Conservation (phyloP, 2,888 invertebrate genomes). For the Leptinotarsa juncta region DNA sequence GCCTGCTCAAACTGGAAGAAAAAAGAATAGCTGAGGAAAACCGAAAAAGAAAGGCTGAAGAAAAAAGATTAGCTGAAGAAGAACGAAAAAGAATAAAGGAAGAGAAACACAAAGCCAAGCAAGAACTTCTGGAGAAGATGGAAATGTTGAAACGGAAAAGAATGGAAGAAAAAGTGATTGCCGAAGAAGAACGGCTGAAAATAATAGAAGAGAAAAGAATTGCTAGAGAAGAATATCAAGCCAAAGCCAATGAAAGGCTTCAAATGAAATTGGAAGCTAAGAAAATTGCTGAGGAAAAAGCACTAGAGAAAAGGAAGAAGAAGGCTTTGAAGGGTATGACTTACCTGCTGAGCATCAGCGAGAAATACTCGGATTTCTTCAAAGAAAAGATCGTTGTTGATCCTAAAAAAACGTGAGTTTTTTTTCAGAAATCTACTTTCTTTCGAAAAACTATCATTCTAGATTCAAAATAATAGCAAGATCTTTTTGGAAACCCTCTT, state of each 20-base stretch:
- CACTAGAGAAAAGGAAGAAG: constrained; percentile 38
- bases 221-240: constrained; percentile 10
- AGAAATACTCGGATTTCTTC: constrained; percentile 50
- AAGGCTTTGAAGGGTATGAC: constrained; percentile 49
- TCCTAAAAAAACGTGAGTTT: constrained; percentile 25
- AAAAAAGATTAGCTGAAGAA: constrained; percentile 9
- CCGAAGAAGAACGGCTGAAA: background rate
- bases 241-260: constrained; percentile 18
- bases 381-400: constrained; percentile 42
- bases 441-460: background rate
- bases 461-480: background rate
- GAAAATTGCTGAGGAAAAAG: constrained; percentile 31
- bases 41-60: background rate
- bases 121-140: background rate
- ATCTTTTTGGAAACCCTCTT: background rate
- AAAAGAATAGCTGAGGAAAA: constrained; percentile 11
- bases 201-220: constrained; percentile 17
- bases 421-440: background rate
- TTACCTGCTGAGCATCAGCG: constrained; percentile 48
- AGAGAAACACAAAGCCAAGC: background rate
- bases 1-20: constrained; percentile 17
- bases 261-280: constrained; percentile 26
- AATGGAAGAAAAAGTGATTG: constrained; percentile 14
- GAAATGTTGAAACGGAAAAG: background rate
- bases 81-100: background rate